phyloP scores from a whole-genome alignment of 2,113 vertebrate genomes.

The Rostratula benghalensis region DNA sequence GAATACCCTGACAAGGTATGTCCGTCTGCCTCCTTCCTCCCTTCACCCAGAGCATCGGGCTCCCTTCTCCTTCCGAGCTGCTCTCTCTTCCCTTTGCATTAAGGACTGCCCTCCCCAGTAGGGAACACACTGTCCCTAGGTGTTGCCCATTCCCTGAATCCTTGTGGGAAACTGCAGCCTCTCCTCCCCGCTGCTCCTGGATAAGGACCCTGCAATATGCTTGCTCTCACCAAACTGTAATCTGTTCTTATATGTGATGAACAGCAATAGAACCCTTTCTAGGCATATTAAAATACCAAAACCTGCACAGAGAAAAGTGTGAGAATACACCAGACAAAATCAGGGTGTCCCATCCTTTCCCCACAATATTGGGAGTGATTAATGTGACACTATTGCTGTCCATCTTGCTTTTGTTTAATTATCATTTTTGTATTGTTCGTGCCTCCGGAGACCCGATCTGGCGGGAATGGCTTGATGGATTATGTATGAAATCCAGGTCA shows the following conservation, averaged over 20 bases:
- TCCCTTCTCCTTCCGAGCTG: not conserved
- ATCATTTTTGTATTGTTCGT: not conserved
- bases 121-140: not conserved
- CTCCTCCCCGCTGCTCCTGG: not conserved
- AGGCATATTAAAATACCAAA: not conserved
- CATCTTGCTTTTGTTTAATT: conserved; percentile 43
- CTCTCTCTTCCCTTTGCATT: not conserved
- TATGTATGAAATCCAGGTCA: conserved; percentile 51
- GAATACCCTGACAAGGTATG: not conserved
- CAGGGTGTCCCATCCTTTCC: not conserved
- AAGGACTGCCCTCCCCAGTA: rapidly evolving
- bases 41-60: not conserved
- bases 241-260: not conserved
- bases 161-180: not conserved
- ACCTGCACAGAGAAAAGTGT: not conserved
- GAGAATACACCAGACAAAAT: rapidly evolving
- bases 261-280: not conserved
- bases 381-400: not conserved
- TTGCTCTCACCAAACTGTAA: not conserved
- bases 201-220: not conserved
- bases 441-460: not conserved
- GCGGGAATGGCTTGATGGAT: conserved; percentile 50
- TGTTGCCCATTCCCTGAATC: not conserved
- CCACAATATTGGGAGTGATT: not conserved
- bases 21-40: not conserved